Evolutionary conservation across 2,113 vertebrate species (phyloP).

Genomic region (Malurus alboscapulatus): DNA sequence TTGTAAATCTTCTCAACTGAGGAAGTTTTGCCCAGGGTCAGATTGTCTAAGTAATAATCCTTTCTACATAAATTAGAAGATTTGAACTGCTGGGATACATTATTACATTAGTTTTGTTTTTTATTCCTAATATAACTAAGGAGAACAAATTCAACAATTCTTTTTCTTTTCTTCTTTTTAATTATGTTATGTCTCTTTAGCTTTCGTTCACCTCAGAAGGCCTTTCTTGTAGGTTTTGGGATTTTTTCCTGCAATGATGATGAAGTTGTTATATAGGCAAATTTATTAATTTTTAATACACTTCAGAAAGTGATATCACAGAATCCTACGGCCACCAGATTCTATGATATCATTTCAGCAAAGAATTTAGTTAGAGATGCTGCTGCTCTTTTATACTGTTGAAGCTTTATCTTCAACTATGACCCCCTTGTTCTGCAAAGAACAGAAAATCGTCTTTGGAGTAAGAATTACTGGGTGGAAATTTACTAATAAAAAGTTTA

Average conservation of each 20-base stretch:
- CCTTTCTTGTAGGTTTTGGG: slow-evolving; percentile 17
- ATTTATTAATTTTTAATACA: slow-evolving; percentile 41
- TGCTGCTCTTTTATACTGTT: not conserved
- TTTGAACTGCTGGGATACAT: slow-evolving; percentile 54
- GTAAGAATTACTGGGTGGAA: slow-evolving; percentile 10
- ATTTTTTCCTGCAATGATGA: slow-evolving; percentile 18
- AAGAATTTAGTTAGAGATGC: not conserved
- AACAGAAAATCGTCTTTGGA: not conserved
- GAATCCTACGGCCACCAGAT: slow-evolving; percentile 7
- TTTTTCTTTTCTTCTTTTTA: slow-evolving; percentile 8
- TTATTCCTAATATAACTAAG: slow-evolving; percentile 42
- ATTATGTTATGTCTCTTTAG: not conserved
- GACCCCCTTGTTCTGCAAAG: not conserved
- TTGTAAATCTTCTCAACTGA: slow-evolving; percentile 66
- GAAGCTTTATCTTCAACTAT: not conserved
- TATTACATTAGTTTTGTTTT: slow-evolving; percentile 52
- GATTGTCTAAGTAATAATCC: slow-evolving; percentile 69
- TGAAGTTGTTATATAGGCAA: not conserved
- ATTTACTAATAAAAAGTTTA: not conserved
- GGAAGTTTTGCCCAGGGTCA: slow-evolving; percentile 65
- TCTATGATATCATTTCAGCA: not conserved
- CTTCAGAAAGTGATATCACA: slow-evolving; percentile 18
- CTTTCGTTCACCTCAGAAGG: slow-evolving; percentile 18
- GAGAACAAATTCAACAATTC: slow-evolving; percentile 32
- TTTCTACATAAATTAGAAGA: slow-evolving; percentile 70